Evolutionary conservation across 2,888 invertebrate genomes (phyloP), one percentile per base, ranked within the genome.

Genomic region (Odontocolon sp.): DNA sequence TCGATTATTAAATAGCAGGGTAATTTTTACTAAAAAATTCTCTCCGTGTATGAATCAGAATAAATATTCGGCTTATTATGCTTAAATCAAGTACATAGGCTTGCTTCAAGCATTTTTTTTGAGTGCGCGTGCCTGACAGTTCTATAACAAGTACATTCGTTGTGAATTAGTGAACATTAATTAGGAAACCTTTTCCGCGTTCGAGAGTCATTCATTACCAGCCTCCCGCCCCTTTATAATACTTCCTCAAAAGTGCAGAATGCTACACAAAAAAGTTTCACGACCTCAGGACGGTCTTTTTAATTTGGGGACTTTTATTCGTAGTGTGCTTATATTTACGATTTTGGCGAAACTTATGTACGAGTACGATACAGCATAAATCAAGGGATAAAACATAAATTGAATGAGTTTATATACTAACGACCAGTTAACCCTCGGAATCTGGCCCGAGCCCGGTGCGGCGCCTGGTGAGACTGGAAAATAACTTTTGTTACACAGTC

Each of bases 371-470:
- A 57, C 16, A 21, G n/a, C 2, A 66, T 66, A 66, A 66, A 72
- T 72, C 72, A 40, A 40, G n/a, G 56, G 40, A 64, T 66, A 18
- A 57, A 38, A 31, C 64, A 57, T 66, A 57, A 72, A 72, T 50
- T 23, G 40, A 57, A 57, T 66, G 66, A 57, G 21, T 72, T 59
- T 59, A 72, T 57, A 38, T 6, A 23, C 40, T 33, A 38, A 66
- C 57, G 50, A 72, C 57, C 57, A 31, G 57, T 64, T 57, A 40
- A 64, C 33, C 47, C 47, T 52, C 45, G 63, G 26, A 38, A 52
- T 2, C 4, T 21, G 23, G 16, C 9, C 6, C 21, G 16, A 14
- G 18, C 33, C 45, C 5, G 28, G 45, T 8, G 36, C 40, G 23
- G 14, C 52, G 14, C 42, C 9, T 33, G 14, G 23, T 23, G 40